A percentile compares a stretch with the other conserved stretches of the same genome.
Conservation (phyloP, 1,140 invertebrate species). For the Polypedilum pembai region DNA sequence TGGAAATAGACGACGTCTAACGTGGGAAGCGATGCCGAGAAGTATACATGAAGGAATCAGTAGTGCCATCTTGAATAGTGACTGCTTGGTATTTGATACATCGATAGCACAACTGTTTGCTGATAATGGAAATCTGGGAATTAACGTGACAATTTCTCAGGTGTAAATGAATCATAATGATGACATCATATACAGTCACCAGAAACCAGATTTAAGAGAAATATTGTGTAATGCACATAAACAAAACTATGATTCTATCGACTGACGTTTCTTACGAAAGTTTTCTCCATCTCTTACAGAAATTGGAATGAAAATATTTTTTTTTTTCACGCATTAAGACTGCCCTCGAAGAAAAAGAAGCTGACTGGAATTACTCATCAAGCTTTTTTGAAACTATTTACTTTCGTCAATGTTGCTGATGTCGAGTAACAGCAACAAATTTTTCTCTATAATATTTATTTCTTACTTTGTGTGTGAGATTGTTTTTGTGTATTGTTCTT, state of each 20-base stretch:
- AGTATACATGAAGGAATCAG: slow-evolving; percentile 98
- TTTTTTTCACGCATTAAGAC: neutral
- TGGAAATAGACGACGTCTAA: slow-evolving; percentile 83
- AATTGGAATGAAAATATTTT: neutral
- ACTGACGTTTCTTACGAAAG: neutral
- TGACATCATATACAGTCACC: neutral
- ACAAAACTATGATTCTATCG: too few relatives aligned
- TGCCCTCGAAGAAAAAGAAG: neutral
- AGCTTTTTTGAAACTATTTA: neutral
- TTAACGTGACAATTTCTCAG: slow-evolving; percentile 98
- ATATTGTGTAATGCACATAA: neutral
- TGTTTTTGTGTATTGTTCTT: neutral
- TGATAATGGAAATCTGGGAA: slow-evolving; percentile 98
- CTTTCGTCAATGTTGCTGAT: too few relatives aligned
- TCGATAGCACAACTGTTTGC: slow-evolving; percentile 97
- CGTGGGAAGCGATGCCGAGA: slow-evolving; percentile 98
- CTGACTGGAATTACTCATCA: slow-evolving; percentile 3
- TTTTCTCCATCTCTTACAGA: neutral
- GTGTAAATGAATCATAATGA: slow-evolving; percentile 47
- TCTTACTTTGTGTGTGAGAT: neutral
- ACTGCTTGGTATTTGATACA: slow-evolving; percentile 98
- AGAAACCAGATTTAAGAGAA: neutral
- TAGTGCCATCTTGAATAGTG: slow-evolving; percentile 95
- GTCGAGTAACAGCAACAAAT: neutral
- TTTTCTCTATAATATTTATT: neutral